Percentiles rank a stretch among this genome's conserved stretches.
phyloP scores from a whole-genome alignment of 2,113 vertebrate species.

The Macroglossus sobrinus region DNA sequence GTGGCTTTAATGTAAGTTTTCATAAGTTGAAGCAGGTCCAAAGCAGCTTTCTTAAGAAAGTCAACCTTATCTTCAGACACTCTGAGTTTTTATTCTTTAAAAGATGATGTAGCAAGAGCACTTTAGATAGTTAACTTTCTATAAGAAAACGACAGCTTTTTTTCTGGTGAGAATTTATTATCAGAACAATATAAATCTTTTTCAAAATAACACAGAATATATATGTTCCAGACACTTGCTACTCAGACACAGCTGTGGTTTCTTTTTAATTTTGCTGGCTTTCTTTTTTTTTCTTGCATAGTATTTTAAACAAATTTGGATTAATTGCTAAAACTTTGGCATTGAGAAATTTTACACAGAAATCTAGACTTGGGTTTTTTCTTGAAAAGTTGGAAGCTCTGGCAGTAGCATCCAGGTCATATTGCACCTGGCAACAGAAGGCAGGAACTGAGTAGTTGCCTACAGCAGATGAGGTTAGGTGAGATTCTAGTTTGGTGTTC shows the following conservation, averaged over 20 bases:
- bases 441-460: rapidly evolving
- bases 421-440: background rate
- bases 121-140: background rate
- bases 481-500: background rate
- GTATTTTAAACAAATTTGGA: background rate
- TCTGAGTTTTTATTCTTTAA: background rate
- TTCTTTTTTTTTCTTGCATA: background rate
- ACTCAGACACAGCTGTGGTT: background rate
- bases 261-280: background rate
- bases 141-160: background rate
- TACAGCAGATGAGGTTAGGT: background rate
- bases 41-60: background rate
- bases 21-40: background rate
- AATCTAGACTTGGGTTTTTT: background rate
- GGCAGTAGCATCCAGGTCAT: too few species aligned
- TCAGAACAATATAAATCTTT: background rate
- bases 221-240: background rate
- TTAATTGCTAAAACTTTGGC: background rate
- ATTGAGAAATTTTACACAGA: background rate
- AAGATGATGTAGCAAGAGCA: background rate
- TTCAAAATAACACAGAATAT: background rate
- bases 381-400: background rate
- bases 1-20: background rate
- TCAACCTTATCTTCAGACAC: background rate
- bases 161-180: background rate